phyloP scores from a whole-genome alignment of 1,140 invertebrate genomes.

The Drosophila lowei region DNA sequence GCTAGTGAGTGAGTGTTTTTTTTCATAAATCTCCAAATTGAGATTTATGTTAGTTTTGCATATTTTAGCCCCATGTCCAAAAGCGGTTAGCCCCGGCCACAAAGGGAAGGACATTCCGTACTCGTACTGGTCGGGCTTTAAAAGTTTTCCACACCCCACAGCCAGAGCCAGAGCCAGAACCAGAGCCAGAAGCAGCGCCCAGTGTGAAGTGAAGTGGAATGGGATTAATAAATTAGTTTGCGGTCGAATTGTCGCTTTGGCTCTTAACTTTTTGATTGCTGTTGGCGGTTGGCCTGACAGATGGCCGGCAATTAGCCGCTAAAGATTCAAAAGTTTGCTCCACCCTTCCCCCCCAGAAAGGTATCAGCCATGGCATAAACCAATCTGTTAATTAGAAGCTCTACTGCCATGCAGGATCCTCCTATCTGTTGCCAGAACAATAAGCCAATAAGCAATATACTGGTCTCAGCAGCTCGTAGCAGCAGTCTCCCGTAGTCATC shows the following conservation, averaged over 20 bases:
- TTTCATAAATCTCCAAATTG: conserved; percentile 82
- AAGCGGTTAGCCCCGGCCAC: conserved; percentile 61
- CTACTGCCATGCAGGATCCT: too few species aligned
- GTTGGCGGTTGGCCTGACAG: conserved; percentile 62
- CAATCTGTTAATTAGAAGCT: too few species aligned
- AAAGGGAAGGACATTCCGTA: conserved; percentile 5
- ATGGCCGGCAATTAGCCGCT: conserved; percentile 66
- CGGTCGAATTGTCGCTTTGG: conserved; percentile 72
- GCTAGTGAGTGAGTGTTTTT: conserved; percentile 40
- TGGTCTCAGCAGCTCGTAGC: background rate
- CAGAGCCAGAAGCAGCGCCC: too few species aligned
- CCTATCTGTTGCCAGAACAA: conserved; percentile 11
- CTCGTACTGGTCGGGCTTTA: conserved; percentile 25
- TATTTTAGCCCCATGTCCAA: conserved; percentile 80
- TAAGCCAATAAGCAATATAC: conserved; percentile 55
- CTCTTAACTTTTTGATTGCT: conserved; percentile 79
- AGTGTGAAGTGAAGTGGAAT: conserved; percentile 30
- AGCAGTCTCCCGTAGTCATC: conserved; percentile 10
- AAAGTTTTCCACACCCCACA: conserved; percentile 33
- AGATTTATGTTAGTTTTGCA: conserved; percentile 82
- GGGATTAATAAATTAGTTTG: conserved; percentile 81
- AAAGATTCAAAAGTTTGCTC: conserved; percentile 14
- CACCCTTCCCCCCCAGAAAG: too few species aligned
- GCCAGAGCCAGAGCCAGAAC: too few species aligned
- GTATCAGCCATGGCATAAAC: too few species aligned